phyloP scores from a whole-genome alignment of 2,113 vertebrate species.

The Telmatochromis brachygnathus region DNA sequence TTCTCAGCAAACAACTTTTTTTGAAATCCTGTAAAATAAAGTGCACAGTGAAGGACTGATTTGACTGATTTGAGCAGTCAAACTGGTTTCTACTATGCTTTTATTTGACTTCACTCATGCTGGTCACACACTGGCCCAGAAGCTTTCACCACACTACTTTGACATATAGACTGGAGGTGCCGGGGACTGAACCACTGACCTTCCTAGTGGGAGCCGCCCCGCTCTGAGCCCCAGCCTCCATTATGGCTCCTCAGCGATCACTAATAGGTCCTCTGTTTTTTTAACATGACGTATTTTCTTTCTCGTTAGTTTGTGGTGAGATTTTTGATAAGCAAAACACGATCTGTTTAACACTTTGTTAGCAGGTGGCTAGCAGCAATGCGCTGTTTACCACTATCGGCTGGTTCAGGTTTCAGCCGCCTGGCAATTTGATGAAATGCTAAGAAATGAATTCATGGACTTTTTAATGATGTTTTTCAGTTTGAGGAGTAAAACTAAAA shows the following conservation, averaged over 20 bases:
- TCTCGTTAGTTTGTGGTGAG: not conserved
- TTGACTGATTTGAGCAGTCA: not conserved
- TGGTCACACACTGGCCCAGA: not conserved
- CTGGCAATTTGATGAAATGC: not conserved
- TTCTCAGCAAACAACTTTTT: not conserved
- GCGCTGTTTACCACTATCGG: fast-evolving
- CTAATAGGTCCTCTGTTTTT: not conserved
- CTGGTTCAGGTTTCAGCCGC: not conserved
- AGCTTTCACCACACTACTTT: fast-evolving
- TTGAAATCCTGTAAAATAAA: not conserved
- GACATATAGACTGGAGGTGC: not conserved
- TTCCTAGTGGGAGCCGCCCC: fast-evolving
- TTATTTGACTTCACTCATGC: not conserved
- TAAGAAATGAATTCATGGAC: not conserved
- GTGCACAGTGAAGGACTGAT: not conserved
- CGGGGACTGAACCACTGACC: fast-evolving
- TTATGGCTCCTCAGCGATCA: fast-evolving
- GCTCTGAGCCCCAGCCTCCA: not conserved
- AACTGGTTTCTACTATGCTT: too few species aligned
- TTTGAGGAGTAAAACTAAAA: not conserved
- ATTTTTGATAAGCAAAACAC: not conserved
- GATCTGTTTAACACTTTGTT: not conserved
- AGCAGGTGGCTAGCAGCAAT: not conserved
- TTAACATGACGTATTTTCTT: fast-evolving
- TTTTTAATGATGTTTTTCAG: not conserved